Evolutionary conservation across 2,888 invertebrate genomes (phyloP).

Genomic region (Hirudinaria manillensis): DNA sequence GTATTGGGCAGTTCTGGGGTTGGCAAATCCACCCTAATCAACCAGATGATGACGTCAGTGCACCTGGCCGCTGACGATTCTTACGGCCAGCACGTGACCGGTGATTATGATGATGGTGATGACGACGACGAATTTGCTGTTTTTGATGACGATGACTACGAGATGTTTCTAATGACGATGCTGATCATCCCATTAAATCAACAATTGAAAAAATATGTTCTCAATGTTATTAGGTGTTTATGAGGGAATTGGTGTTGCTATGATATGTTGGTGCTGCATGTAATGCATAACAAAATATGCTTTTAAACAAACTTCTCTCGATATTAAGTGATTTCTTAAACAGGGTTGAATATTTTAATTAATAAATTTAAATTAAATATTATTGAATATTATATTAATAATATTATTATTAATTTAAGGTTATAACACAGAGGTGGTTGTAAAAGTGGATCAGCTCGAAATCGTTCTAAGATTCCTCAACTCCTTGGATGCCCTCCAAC

Average conservation of each 20-base stretch:
- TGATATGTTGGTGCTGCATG: too few relatives aligned
- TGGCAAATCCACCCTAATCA: conserved; percentile 15
- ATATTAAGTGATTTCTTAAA: too few relatives aligned
- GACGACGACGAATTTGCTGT: neutral
- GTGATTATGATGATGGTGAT: neutral
- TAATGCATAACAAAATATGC: too few relatives aligned
- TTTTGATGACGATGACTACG: neutral
- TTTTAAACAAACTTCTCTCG: too few relatives aligned
- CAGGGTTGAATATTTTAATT: too few relatives aligned
- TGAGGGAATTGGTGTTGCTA: too few relatives aligned
- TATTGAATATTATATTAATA: too few relatives aligned
- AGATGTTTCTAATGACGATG: too few relatives aligned
- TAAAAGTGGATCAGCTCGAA: conserved; percentile 14
- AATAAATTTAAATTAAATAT: too few relatives aligned
- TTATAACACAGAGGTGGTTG: neutral
- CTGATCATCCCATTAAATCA: too few relatives aligned
- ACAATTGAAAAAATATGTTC: too few relatives aligned
- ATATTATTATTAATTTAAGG: neutral
- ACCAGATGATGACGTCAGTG: conserved; percentile 13
- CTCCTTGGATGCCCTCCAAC: neutral
- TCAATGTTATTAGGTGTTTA: too few relatives aligned
- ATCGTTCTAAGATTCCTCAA: conserved; percentile 14
- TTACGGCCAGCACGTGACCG: neutral
- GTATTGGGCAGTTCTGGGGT: conserved; percentile 10
- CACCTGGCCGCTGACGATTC: conserved; percentile 6